Percentiles rank a stretch among this genome's conserved stretches.
phyloP scores from a whole-genome alignment of 2,888 invertebrate species.

The Panopea generosa region DNA sequence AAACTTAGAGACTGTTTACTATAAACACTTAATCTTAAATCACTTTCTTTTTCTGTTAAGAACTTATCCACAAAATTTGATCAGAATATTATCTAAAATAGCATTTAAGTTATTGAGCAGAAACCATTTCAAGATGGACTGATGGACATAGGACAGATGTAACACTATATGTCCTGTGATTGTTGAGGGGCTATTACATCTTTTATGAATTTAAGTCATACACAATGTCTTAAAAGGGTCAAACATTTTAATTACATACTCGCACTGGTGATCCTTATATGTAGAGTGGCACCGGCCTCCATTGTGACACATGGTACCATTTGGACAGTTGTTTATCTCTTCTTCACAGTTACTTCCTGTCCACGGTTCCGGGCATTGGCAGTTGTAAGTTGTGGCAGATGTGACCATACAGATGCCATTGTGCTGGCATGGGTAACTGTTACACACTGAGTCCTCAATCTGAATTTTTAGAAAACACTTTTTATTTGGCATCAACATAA shows the following conservation, averaged over 20 bases:
- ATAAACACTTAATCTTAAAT: too few species aligned
- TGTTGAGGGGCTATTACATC: too few species aligned
- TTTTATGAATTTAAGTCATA: too few species aligned
- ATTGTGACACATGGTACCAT: conserved; percentile 53
- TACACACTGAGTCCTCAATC: conserved; percentile 41
- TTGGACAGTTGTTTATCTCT: conserved; percentile 41
- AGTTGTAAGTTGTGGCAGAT: conserved; percentile 29
- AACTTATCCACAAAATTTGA: too few species aligned
- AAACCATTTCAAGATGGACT: too few species aligned
- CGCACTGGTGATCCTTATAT: conserved; percentile 48
- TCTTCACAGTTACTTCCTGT: conserved; percentile 65
- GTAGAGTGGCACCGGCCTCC: conserved; percentile 59
- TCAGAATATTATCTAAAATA: too few species aligned
- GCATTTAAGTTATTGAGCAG: too few species aligned
- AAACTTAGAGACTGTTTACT: too few species aligned
- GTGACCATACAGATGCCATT: conserved; percentile 55
- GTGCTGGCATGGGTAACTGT: conserved; percentile 63
- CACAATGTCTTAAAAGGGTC: neutral
- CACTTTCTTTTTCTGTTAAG: too few species aligned
- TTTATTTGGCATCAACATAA: too few species aligned
- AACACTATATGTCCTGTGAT: too few species aligned
- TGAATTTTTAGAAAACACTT: conserved; percentile 19
- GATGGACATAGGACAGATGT: too few species aligned
- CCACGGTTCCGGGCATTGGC: conserved; percentile 53
- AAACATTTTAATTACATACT: conserved; percentile 27